A percentile compares a stretch with the other conserved stretches of the same genome.
Evolutionary conservation across 2,797 vertebrate genomes (phyloP).

Genomic region (Loriculus beryllinus): DNA sequence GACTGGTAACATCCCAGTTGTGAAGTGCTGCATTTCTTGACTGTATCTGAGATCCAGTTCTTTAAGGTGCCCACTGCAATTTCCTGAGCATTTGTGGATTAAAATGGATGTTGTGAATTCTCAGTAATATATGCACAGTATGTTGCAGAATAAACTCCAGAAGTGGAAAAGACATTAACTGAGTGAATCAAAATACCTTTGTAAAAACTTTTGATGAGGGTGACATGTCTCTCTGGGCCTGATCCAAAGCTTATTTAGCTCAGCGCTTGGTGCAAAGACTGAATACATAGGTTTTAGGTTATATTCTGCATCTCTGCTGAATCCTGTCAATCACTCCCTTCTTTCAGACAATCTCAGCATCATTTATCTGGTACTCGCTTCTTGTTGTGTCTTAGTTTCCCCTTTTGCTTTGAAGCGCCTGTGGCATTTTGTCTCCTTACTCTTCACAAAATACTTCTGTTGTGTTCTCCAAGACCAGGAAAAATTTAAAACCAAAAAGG

Average conservation of each 20-base stretch:
- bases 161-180: neutral
- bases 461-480: neutral
- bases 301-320: neutral
- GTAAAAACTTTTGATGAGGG: neutral
- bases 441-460: neutral
- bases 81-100: neutral
- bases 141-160: neutral
- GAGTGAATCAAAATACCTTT: neutral
- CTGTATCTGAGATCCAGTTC: neutral
- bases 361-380: neutral
- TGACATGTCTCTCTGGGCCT: neutral
- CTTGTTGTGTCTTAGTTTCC: neutral
- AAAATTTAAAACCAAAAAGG: neutral
- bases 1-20: fast-evolving
- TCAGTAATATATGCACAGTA: neutral
- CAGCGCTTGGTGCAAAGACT: neutral
- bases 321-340: neutral
- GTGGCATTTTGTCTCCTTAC: neutral
- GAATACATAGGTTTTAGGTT: neutral
- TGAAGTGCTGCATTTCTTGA: neutral
- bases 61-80: neutral
- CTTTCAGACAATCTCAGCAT: neutral
- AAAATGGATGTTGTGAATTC: neutral
- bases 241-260: neutral
- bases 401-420: neutral